phyloP scores from a whole-genome alignment of 2,888 invertebrate species.

The Drosophila pseudotakahashii region DNA sequence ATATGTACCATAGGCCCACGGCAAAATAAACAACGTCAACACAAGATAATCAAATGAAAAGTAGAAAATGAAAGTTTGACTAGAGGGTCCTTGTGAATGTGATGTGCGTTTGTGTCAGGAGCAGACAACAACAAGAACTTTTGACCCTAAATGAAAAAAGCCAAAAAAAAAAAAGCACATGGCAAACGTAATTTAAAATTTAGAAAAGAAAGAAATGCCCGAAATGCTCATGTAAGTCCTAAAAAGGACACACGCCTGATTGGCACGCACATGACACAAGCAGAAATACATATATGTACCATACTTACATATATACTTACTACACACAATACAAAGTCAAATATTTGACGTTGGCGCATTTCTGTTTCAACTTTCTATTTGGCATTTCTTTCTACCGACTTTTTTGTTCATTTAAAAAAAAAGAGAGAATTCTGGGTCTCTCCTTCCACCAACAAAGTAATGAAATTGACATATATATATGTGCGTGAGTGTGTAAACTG shows the following conservation, averaged over 20 bases:
- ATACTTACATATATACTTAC: slow-evolving; percentile 5
- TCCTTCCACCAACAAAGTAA: slow-evolving; percentile 66
- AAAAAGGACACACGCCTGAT: slow-evolving; percentile 71
- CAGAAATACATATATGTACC: slow-evolving; percentile 29
- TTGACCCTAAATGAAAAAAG: slow-evolving; percentile 25
- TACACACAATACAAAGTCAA: slow-evolving; percentile 68
- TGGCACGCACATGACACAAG: slow-evolving; percentile 68
- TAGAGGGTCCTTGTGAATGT: slow-evolving; percentile 15
- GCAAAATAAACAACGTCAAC: background rate
- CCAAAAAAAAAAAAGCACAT: slow-evolving; percentile 39
- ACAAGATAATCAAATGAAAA: slow-evolving; percentile 7
- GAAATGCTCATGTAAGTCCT: slow-evolving; percentile 51
- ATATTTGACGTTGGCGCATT: slow-evolving; percentile 76
- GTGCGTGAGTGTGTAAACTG: slow-evolving; percentile 35
- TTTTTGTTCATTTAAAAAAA: slow-evolving; percentile 52
- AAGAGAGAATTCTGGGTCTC: slow-evolving; percentile 29
- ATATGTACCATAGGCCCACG: background rate
- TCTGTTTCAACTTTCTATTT: slow-evolving; percentile 68
- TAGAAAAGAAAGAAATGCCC: slow-evolving; percentile 60
- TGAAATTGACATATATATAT: slow-evolving; percentile 69
- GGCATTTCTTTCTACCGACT: slow-evolving; percentile 24
- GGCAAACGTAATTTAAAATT: slow-evolving; percentile 74
- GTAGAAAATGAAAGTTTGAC: slow-evolving; percentile 27
- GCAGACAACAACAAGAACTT: slow-evolving; percentile 27
- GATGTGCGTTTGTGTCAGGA: slow-evolving; percentile 32